Base-by-base conservation (phyloP, 2,113 vertebrate species). In the Sialia sialis region DNA sequence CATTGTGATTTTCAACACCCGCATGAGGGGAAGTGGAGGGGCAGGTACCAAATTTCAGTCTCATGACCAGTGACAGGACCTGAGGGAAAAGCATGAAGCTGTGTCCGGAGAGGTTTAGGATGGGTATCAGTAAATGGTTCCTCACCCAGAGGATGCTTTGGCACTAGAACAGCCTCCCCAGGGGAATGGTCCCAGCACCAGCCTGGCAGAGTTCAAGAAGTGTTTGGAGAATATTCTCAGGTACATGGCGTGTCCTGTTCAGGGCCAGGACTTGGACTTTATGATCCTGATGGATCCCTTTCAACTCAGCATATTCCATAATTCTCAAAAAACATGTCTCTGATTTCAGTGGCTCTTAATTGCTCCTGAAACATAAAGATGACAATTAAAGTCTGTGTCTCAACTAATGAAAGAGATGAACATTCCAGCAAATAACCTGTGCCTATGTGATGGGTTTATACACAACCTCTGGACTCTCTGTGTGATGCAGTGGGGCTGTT, bases 301-400 rank as follows among this genome's bases (percentile, higher is more conserved):
- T 25, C 43, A 34, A 34, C 2, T 41, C 14, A 63, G 9, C 14
- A 46, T 27, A 46, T 63, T 22, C 7, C 39, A 5, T 46, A 18
- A 83, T 79, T 62, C 60, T 46, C 16, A 3, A 19, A 81, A 89
- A 82, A 64, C 10, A 6, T 44, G 5, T n/a, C 27, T 89, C 34
- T 54, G 46, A 69, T 66, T 17, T 39, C 46, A 56, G 44, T 56
- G 34, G 4, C 23, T 69, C 34, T 69, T 86, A 86, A 66, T 49
- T 88, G 27, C 36, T 66, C 25, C 41, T 62, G 60, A 94, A 92
- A 84, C 26, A 67, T 66, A n/a, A 88, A 72, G 26, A 80, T 69
- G 41, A 49, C 18, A 60, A 52, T 59, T 82, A 75, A 79, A 88
- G 86, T 54, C 5, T 81, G 36, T 75, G 75, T 83, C 32, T 90